Conservation (phyloP, 2,888 invertebrate species). For the Shargacucullia verbasci region DNA sequence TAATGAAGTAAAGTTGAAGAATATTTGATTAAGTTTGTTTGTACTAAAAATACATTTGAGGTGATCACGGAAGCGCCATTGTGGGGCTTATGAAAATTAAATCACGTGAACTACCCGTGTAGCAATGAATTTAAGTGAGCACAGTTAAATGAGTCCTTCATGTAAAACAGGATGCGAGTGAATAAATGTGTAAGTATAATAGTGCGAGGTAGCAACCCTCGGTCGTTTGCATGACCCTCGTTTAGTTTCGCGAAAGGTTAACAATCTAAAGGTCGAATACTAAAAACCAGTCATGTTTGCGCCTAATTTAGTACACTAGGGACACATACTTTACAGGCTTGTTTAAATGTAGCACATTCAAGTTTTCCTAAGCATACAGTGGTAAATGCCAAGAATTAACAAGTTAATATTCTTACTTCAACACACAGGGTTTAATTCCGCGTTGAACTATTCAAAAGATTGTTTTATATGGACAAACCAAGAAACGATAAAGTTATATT, state of each 20-base stretch:
- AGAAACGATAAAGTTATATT: background rate
- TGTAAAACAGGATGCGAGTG: slow-evolving; percentile 54
- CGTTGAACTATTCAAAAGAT: slow-evolving; percentile 16
- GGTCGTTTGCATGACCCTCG: slow-evolving; percentile 53
- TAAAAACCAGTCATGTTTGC: slow-evolving; percentile 67
- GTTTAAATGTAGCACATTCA: slow-evolving; percentile 16
- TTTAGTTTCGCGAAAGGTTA: slow-evolving; percentile 70
- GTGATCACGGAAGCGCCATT: slow-evolving; percentile 24
- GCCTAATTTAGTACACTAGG: slow-evolving; percentile 60
- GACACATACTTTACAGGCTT: slow-evolving; percentile 44
- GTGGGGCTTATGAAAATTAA: slow-evolving; percentile 54
- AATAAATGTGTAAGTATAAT: slow-evolving; percentile 56
- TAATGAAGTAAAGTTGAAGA: slow-evolving; percentile 2
- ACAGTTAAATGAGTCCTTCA: slow-evolving; percentile 44
- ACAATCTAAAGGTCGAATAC: slow-evolving; percentile 71
- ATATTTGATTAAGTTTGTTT: slow-evolving; percentile 6
- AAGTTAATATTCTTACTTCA: slow-evolving; percentile 17
- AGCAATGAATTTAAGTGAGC: slow-evolving; percentile 55
- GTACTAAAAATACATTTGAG: slow-evolving; percentile 16
- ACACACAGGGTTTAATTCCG: slow-evolving; percentile 13
- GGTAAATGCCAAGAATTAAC: slow-evolving; percentile 13
- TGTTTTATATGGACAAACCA: slow-evolving; percentile 6
- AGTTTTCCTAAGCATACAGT: slow-evolving; percentile 12
- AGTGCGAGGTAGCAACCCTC: slow-evolving; percentile 53
- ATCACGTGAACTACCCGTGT: slow-evolving; percentile 52